Conservation (phyloP, 2,797 vertebrate species). For the Petrocephalus sullivani region DNA sequence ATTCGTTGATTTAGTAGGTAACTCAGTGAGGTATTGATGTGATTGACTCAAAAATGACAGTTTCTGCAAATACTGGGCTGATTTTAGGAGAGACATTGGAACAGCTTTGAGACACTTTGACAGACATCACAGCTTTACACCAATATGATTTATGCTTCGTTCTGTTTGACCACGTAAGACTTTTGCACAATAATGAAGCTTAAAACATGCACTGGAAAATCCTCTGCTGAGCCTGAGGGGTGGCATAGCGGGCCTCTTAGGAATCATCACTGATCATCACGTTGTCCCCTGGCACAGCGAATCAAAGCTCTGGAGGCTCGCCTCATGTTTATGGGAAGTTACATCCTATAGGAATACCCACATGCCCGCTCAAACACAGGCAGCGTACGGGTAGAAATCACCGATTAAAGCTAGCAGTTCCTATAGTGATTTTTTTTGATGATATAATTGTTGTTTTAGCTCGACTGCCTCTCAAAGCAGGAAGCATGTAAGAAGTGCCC, state of each 20-base stretch:
- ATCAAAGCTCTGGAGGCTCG: background rate
- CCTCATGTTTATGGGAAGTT: background rate
- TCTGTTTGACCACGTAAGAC: background rate
- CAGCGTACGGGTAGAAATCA: background rate
- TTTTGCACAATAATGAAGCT: background rate
- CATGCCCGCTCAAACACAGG: background rate
- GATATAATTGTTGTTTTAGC: conserved; percentile 7
- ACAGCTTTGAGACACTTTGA: background rate
- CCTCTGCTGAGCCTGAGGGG: background rate
- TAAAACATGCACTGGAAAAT: background rate
- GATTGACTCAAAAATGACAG: background rate
- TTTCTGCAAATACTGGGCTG: background rate
- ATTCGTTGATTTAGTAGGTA: background rate
- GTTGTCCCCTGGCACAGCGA: background rate
- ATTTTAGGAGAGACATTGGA: background rate
- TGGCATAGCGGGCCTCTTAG: background rate
- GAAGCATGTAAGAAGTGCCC: background rate
- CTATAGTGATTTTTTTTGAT: background rate
- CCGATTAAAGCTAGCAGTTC: background rate
- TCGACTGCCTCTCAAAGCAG: background rate
- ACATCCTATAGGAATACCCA: background rate
- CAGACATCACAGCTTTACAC: background rate
- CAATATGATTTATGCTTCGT: background rate
- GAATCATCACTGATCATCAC: background rate
- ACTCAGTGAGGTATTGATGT: background rate